Conservation (phyloP, 2,797 vertebrate species). For the Acipenser transmontanus region DNA sequence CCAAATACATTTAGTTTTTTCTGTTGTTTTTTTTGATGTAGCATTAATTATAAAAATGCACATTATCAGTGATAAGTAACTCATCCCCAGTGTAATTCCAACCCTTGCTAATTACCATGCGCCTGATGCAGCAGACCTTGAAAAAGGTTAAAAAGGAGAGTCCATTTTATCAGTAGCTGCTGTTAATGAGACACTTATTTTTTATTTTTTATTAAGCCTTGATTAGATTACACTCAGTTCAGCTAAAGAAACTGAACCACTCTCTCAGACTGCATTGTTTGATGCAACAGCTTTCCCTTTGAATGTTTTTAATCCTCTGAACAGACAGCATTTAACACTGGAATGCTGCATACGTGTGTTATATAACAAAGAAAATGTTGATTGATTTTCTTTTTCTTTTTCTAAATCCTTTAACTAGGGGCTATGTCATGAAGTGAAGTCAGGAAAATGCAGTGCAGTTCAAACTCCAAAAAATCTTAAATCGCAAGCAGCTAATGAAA, state of each 20-base stretch:
- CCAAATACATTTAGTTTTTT: not conserved
- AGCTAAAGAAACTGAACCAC: slow-evolving; percentile 28
- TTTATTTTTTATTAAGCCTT: slow-evolving; percentile 39
- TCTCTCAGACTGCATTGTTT: slow-evolving; percentile 22
- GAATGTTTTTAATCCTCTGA: slow-evolving; percentile 15
- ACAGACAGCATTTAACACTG: slow-evolving; percentile 21
- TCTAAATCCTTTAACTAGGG: slow-evolving; percentile 35
- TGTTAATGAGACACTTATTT: slow-evolving; percentile 41
- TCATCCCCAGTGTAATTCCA: slow-evolving; percentile 16
- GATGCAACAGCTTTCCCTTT: slow-evolving; percentile 23
- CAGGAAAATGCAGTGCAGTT: not conserved
- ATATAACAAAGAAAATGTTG: slow-evolving; percentile 21
- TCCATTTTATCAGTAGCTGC: slow-evolving; percentile 30
- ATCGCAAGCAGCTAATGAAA: no score
- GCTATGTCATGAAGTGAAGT: not conserved
- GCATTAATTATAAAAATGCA: not conserved
- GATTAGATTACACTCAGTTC: slow-evolving; percentile 36
- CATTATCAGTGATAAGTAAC: not conserved
- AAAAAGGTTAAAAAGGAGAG: slow-evolving; percentile 25
- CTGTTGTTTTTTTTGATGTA: not conserved
- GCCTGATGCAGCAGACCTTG: slow-evolving; percentile 37
- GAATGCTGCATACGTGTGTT: slow-evolving; percentile 18
- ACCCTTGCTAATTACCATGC: slow-evolving; percentile 36
- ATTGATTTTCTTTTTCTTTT: slow-evolving; percentile 23
- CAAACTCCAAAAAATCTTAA: no score